phyloP scores from a whole-genome alignment of 2,113 vertebrate genomes.

The Nothoprocta perdicaria region DNA sequence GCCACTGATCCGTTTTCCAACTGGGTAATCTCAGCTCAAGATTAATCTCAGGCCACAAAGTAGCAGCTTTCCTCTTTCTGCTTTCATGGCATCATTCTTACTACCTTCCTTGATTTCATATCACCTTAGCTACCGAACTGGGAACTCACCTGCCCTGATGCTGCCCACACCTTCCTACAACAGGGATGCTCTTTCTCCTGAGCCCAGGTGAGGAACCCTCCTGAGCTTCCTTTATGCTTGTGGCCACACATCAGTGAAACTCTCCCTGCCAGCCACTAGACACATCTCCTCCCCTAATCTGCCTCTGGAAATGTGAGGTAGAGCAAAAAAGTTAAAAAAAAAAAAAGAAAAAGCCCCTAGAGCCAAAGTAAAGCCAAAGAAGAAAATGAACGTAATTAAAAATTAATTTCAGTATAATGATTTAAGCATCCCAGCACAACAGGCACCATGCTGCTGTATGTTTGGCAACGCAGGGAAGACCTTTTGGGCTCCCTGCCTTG shows the following conservation, averaged over 20 bases:
- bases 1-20: not conserved
- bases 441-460: conserved; percentile 25
- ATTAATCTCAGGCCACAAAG: not conserved
- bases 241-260: not conserved
- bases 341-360: conserved; percentile 31
- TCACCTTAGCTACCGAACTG: not conserved
- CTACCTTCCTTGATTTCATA: not conserved
- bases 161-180: not conserved
- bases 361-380: conserved; percentile 33
- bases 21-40: not conserved
- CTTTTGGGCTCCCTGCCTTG: conserved; percentile 54
- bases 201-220: not conserved
- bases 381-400: not conserved
- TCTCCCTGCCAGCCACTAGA: not conserved
- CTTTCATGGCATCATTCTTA: not conserved
- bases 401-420: conserved; percentile 39
- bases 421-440: not conserved
- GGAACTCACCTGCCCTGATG: not conserved
- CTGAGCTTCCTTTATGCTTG: not conserved
- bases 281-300: not conserved
- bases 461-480: conserved; percentile 26
- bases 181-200: not conserved
- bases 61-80: not conserved
- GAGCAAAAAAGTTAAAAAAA: not conserved
- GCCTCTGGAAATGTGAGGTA: conserved; percentile 1